These are phyloP conservation scores for Otocyon megalotis DNA, from an alignment of 2,113 vertebrate species.

Conservation along the genomic window DNA sequence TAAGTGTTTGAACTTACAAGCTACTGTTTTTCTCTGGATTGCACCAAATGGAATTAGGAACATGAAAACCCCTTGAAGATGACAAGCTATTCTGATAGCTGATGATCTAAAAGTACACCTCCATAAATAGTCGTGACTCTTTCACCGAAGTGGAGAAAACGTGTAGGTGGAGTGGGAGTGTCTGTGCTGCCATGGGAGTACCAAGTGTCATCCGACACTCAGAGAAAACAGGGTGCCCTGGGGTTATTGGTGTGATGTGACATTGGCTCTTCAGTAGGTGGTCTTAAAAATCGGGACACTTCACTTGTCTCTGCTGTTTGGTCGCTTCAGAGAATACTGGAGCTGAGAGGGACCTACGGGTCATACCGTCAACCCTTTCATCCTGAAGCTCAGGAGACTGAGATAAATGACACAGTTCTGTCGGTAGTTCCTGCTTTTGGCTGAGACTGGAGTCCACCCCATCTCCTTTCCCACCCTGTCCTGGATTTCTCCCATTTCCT, in stretches of 20 bases:
- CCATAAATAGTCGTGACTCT: not conserved
- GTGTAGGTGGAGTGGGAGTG: not conserved
- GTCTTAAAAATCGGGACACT: not conserved
- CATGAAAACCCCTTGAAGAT: slow-evolving; percentile 39
- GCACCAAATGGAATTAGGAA: not conserved
- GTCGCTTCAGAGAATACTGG: not conserved
- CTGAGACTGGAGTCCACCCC: not conserved
- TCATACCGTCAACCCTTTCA: not conserved
- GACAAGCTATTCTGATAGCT: not conserved
- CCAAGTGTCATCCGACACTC: not conserved
- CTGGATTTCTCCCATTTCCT: not conserved
- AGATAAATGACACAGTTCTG: not conserved
- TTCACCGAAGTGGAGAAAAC: not conserved
- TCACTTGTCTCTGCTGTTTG: not conserved
- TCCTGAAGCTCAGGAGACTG: not conserved
- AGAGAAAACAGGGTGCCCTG: not conserved
- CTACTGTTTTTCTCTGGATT: not conserved
- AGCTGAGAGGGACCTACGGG: not conserved
- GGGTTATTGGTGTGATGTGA: not conserved
- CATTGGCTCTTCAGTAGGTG: not conserved
- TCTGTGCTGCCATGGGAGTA: not conserved
- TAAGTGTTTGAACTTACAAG: not conserved
- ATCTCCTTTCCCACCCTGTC: not conserved
- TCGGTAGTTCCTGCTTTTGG: not conserved
- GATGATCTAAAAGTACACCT: not conserved